Base-by-base conservation (phyloP, 1,140 invertebrate genomes). In the Scaptomyza graminum region DNA sequence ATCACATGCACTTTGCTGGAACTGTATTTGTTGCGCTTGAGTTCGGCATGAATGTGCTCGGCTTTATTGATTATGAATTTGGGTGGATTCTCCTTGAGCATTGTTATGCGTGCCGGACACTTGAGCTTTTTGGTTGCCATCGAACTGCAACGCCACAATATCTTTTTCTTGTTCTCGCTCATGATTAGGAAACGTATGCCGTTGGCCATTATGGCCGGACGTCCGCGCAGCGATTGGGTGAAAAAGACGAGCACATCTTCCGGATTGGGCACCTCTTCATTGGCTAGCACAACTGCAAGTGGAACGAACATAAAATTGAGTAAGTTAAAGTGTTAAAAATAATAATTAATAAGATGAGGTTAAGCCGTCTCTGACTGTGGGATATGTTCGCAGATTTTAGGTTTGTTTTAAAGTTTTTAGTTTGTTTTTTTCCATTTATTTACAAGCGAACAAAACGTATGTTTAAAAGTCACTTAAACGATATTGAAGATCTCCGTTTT, bases 61-160 rank as follows among this genome's bases (percentile, higher is more conserved):
- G 80, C 82, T 61, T 91, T 90, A 51, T 91, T 91, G 15, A 92
- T 90, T 3, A 92, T 91, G 57, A 92, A 92, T 28, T 90, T 91
- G 7, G 90, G 91, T 11, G 91, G 91, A 22, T 74, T 70, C 61
- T 89, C 91, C 60, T 92, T 92, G 0, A 90, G 46, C 91, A 92
- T 92, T 18, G 89, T 92, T 5, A 92, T 91, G 6, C 91, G 85
- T 4, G 91, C 91, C 2, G 91, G 91, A 52, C 91, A 92, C 52
- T 92, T 92, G 1, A 92, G 69, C 44, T 91, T 92, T 39, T 92
- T 92, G 7, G 91, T 92, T 11, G 90, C 89, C 91, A 92, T 92
- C 3, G 83, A 92, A 16, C 90, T 91, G 63, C 91, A 92, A n/a
- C 91, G 88, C 91, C 91, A 92, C 16, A 92, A 18, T 7, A 92